Percentiles rank a stretch among this genome's conserved stretches.
Conservation (phyloP, 2,113 vertebrate species). For the Falcunculus frontatus region DNA sequence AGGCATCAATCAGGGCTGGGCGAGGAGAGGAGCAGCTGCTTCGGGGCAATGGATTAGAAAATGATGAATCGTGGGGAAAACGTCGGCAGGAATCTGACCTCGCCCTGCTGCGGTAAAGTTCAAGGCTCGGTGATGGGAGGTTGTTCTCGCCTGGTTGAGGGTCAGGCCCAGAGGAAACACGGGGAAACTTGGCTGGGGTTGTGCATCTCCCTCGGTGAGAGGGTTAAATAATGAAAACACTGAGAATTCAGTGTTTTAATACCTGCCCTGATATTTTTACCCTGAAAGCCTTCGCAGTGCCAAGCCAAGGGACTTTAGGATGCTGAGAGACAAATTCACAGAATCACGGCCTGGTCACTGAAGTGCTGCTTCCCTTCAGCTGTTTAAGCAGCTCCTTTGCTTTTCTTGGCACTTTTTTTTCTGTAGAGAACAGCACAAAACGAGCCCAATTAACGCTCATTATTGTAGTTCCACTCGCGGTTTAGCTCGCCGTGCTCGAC, state of each 20-base stretch:
- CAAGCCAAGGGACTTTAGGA: rapidly evolving
- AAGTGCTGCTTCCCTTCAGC: background rate
- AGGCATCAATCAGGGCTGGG: background rate
- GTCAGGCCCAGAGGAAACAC: background rate
- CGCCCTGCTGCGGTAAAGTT: background rate
- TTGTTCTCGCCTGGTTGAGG: background rate
- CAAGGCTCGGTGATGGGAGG: background rate
- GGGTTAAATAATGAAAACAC: rapidly evolving
- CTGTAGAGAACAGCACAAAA: background rate
- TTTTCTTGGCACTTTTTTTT: background rate
- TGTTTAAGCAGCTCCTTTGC: background rate
- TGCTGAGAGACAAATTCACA: background rate
- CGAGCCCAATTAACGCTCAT: background rate
- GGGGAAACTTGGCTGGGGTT: background rate
- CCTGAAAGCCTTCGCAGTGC: background rate
- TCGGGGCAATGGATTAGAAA: background rate
- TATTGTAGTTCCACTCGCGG: rapidly evolving
- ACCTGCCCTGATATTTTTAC: background rate
- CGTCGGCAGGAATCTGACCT: background rate
- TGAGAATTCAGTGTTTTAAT: rapidly evolving
- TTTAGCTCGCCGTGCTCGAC: background rate
- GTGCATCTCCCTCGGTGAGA: background rate
- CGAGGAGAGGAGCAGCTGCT: background rate
- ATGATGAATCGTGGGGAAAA: background rate
- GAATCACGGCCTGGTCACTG: background rate